Evolutionary conservation across 2,113 vertebrate species (phyloP).

Genomic region (Melanostigma gelatinosum): DNA sequence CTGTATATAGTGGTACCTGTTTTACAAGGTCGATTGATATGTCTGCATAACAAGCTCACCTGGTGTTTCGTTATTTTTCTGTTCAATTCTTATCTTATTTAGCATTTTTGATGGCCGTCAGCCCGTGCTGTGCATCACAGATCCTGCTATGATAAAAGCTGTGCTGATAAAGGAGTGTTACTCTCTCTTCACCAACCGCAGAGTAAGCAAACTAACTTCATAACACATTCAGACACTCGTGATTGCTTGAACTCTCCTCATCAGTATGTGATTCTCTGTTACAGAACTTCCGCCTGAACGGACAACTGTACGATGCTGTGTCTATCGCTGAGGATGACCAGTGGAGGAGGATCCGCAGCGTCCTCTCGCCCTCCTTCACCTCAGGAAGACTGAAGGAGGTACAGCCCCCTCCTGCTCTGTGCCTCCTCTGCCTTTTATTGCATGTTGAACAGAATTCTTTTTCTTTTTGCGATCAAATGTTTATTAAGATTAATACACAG

Average conservation of each 20-base stretch:
- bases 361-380: constrained; percentile 89
- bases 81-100: background rate
- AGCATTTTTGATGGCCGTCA: constrained; percentile 81
- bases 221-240: background rate
- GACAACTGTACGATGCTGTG: constrained; percentile 63
- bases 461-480: too few species aligned
- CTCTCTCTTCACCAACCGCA: constrained; percentile 74
- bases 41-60: background rate
- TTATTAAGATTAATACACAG: too few species aligned
- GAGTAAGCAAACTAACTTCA: constrained; percentile 44
- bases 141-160: constrained; percentile 74
- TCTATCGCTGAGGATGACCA: constrained; percentile 82
- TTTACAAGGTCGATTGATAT: background rate
- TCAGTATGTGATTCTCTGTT: background rate
- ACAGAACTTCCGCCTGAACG: constrained; percentile 71
- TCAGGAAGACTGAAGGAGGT: constrained; percentile 92
- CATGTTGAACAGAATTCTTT: background rate
- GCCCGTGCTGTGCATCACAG: constrained; percentile 75
- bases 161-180: constrained; percentile 83
- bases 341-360: constrained; percentile 85
- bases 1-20: background rate
- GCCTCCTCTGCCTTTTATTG: background rate
- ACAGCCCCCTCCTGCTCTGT: background rate
- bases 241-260: background rate
- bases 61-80: background rate